Base-by-base conservation (phyloP, 2,797 vertebrate genomes). In the Bryconaethiops microstoma region DNA sequence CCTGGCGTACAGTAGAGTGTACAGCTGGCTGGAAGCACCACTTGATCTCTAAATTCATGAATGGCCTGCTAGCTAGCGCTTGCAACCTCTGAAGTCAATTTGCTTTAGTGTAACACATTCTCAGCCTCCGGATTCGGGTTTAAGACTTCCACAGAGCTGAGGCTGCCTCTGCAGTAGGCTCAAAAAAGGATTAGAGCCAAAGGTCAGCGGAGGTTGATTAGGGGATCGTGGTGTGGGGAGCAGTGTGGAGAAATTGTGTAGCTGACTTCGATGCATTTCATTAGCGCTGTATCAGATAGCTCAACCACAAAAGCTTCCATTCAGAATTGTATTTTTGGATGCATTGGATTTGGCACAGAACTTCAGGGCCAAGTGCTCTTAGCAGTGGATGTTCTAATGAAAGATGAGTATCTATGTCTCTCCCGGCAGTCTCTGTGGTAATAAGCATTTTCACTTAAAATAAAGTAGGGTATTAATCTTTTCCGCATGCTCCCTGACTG, bases 361-460 rank as follows among this genome's bases (percentile, higher is more conserved):
- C 77, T 83, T 64, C 74, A 67, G 70, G 76, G 63, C 69, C 50
- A 16, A 78, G 69, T 75, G 72, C 77, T 78, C 88, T 88, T 87
- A 88, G 88, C 23, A 5, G 68, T 78, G 84, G 85, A 84, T 87
- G 80, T 67, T 86, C 83, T 88, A 84, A 87, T 91, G 90, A 92
- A 87, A 88, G 87, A 90, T 88, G 76, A 86, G 83, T 82, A 80
- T 86, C 68, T 77, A 69, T 4, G 67, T 81, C 84, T 82, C 88
- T 86, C 84, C 83, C 82, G 87, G 87, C 88, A 72, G 85, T 82
- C 84, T 87, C 86, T 72, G 84, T 80, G 81, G 80, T 89, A 89
- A 90, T 92, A 90, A 93, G 88, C 83, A 85, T 90, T 92, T 91
- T 90, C 88, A 88, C 90, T 92, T 90, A 89, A 89, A 91, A 87